Base-by-base conservation (phyloP, 2,888 invertebrate genomes). In the Heteromyza rotundicornis region DNA sequence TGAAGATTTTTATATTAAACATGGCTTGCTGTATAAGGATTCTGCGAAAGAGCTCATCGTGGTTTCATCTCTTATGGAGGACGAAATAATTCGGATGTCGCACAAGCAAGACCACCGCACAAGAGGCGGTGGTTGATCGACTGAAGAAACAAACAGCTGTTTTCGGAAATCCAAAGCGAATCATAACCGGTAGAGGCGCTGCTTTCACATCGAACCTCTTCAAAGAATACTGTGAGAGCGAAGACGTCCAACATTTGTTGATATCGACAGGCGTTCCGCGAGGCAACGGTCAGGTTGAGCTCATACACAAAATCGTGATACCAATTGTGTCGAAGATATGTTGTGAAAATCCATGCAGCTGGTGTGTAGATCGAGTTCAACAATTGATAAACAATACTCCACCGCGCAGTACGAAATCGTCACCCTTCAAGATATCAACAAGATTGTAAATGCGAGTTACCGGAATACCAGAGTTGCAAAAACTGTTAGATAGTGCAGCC, bases 71-170 rank as follows among this genome's bases (percentile, higher is more conserved):
- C 20, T 17, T 3, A 74, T 84, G 75, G 60, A 51, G 1, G 23
- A 62, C 2, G 73, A 80, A 57, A 69, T 19, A 7, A 50, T 23
- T 8, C 8, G 20, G 20, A 50, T 50, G 5, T 17, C 68, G 0
- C 80, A 82, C 64, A 76, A 75, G 47, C 66, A 65, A 16, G 79
- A 80, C 23, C 80, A 82, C 68, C 80, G 80, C 68, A 65, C 65
- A 16, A 50, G 23, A 23, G 20, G 23, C 22, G 3, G 50, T 50
- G n/a, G 23, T 50, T 7, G 23, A 50, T 19, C 8, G 50, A n/a
- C 23, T 50, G 3, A 23, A 50, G 23, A 50, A 50, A n/a, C 50
- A 50, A 19, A 8, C 50, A 50, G 20, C 20, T 7, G n/a, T 50
- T 20, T 50, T 53, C 19, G 59, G 59, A 40, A 59, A 59, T 12